Evolutionary conservation across 2,888 invertebrate species (phyloP), one percentile per base, ranked within the genome.

Genomic region (Cephus runcator): DNA sequence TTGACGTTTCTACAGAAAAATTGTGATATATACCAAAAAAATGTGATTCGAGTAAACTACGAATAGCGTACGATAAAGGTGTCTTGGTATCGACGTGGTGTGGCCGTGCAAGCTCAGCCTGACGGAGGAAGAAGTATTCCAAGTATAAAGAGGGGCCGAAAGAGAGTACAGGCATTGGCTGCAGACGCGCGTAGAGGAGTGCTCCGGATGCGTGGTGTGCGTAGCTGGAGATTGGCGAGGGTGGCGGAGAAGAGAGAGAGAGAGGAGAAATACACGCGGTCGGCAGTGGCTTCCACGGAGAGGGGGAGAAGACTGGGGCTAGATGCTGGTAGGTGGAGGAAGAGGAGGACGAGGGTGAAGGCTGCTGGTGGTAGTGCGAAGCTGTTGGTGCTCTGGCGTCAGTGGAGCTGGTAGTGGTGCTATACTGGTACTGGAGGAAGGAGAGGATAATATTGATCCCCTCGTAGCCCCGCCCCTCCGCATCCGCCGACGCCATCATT

Each of bases 381-480:
- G 56, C 56, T 56, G 56, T 23, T 9, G 56, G 56, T 56, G 56
- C 56, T 56, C 56, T 79, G 79, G 81, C 83, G 81, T 81, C 80
- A 80, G 83, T 81, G 82, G 81, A 80, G 80, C 78, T 79, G 85
- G 82, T 81, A 83, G 82, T 86, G 84, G 86, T 83, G 56, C 56
- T 23, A 23, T 23, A 23, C 56, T 56, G 83, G 83, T 12, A 69
- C 30, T 15, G 34, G 88, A 88, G 89, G 88, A 86, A 87, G 89
- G 90, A 90, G 91, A 90, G 90, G 90, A 91, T 91, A 90, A 91
- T 91, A 91, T 91, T 91, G 91, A 91, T 91, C 91, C 91, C 90
- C 90, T 89, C 90, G 89, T 90, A 89, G 91, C 90, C 91, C 91
- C 91, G 91, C 91, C 91, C 89, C 90, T 87, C 90, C 91, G 88